These are phyloP conservation scores for Eupithecia inturbata DNA, from an alignment of 2,888 invertebrate species.

Conservation along the genomic window DNA sequence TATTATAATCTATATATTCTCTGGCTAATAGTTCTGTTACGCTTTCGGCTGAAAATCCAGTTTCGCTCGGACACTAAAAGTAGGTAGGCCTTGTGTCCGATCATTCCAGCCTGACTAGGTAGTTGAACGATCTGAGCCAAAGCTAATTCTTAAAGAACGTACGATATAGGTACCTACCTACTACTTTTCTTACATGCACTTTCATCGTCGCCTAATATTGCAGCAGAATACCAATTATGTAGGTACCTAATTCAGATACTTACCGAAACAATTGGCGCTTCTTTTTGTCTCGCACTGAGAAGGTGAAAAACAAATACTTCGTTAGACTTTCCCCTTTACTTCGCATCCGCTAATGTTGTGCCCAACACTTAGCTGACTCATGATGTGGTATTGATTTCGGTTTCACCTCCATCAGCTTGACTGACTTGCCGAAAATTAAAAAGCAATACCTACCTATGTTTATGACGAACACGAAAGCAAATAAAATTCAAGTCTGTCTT, in stretches of 20 bases:
- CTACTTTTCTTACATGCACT: conserved; percentile 53
- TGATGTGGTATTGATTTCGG: conserved; percentile 75
- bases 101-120: background rate
- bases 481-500: background rate
- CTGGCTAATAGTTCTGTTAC: too few relatives aligned
- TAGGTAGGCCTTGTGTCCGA: too few relatives aligned
- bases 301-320: conserved; percentile 77
- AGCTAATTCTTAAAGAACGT: background rate
- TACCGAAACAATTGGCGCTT: conserved; percentile 49
- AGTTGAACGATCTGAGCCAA: background rate
- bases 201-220: conserved; percentile 63
- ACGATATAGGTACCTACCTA: background rate
- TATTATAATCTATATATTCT: too few relatives aligned
- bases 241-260: conserved; percentile 38
- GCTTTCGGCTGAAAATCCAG: too few relatives aligned
- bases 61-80: too few relatives aligned
- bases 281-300: conserved; percentile 61
- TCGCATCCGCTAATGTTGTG: conserved; percentile 75
- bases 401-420: conserved; percentile 72
- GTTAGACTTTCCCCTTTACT: conserved; percentile 81
- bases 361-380: conserved; percentile 77
- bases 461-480: background rate
- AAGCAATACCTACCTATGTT: background rate
- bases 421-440: conserved; percentile 61
- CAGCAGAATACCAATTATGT: conserved; percentile 40